phyloP scores from a whole-genome alignment of 92 coral and sea anemone species.

The Zoanthus gigantus region DNA sequence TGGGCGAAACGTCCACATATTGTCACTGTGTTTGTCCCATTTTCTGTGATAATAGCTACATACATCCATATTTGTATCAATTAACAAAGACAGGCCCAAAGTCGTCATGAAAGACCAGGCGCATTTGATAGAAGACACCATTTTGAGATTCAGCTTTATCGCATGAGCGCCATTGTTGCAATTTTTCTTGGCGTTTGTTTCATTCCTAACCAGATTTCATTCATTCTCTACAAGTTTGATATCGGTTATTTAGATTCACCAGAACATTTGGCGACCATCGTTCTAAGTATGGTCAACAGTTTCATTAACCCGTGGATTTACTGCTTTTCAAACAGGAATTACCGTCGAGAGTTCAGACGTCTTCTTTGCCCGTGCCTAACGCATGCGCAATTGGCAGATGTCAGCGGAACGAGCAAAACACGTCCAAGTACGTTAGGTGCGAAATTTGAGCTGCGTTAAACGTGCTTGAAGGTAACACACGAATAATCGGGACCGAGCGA shows the following conservation, averaged over 20 bases:
- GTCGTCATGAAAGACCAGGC: background rate
- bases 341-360: background rate
- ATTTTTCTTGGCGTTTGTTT: background rate
- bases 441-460: background rate
- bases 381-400: background rate
- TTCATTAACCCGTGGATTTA: constrained; percentile 16
- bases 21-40: constrained; percentile 12
- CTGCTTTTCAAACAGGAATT: background rate
- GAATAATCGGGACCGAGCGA: no score
- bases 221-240: constrained; percentile 12
- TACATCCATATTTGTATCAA: constrained; percentile 11
- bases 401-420: constrained; percentile 6
- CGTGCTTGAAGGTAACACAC: background rate
- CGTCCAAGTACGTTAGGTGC: background rate
- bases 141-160: constrained; percentile 2
- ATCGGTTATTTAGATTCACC: background rate
- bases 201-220: constrained; percentile 21
- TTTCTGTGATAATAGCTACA: constrained; percentile 7
- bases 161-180: constrained; percentile 15
- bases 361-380: background rate
- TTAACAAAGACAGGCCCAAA: background rate
- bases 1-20: no score
- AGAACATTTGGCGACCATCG: constrained; percentile 1
- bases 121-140: constrained; percentile 1
- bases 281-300: constrained; percentile 13